Evolutionary conservation across 2,797 vertebrate genomes (phyloP).

Genomic region (Tolypeutes matacus): DNA sequence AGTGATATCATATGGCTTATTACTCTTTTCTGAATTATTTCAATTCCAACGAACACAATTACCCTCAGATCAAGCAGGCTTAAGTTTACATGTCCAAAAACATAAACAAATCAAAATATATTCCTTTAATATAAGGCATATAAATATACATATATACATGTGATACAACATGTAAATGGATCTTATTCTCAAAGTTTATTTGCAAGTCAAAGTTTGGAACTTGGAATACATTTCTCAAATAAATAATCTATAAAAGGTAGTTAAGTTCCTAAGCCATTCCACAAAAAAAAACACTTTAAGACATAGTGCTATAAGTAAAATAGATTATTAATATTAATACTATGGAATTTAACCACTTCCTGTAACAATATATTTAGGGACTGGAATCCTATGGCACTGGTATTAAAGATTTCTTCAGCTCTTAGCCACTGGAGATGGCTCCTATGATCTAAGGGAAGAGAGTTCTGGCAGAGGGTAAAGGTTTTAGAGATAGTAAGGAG

Average conservation of each 20-base stretch:
- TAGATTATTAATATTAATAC: conserved; percentile 53
- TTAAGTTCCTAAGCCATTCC: not conserved
- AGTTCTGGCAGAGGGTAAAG: not conserved
- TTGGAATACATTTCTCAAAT: conserved; percentile 52
- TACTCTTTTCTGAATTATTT: conserved; percentile 62
- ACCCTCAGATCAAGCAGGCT: conserved; percentile 35
- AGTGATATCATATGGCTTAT: conserved; percentile 1
- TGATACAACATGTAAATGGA: not conserved
- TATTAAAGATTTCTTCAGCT: conserved; percentile 45
- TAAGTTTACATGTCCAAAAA: conserved; percentile 11
- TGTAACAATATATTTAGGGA: conserved; percentile 9
- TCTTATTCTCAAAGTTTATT: conserved; percentile 29
- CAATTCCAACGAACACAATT: conserved; percentile 48
- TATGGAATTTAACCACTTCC: conserved; percentile 48
- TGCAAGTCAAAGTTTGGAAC: conserved; percentile 54
- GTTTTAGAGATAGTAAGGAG: conserved; percentile 20
- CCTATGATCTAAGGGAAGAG: not conserved
- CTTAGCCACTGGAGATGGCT: not conserved
- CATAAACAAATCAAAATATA: conserved; percentile 33
- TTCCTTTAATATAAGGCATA: conserved; percentile 12
- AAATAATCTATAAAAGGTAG: conserved; percentile 54
- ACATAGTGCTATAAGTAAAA: not conserved
- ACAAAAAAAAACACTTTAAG: conserved; percentile 42
- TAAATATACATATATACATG: not conserved
- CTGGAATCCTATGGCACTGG: conserved; percentile 7